Evolutionary conservation across 1,140 invertebrate genomes (phyloP).

Genomic region (Formica selysi): DNA sequence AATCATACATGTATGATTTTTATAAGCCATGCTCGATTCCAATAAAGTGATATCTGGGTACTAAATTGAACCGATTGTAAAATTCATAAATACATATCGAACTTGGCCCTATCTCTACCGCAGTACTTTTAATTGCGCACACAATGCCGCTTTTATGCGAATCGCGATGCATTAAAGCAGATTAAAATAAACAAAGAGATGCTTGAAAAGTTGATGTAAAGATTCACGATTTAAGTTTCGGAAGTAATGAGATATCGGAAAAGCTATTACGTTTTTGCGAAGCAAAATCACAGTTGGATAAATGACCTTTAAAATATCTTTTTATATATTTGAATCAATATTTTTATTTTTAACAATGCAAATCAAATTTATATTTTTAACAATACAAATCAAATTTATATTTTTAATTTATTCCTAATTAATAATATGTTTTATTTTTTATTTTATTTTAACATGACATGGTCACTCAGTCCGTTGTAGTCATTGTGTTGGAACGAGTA

Average conservation of each 20-base stretch:
- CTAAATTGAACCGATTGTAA: too few species aligned
- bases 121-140: conserved; percentile 50
- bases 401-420: background rate
- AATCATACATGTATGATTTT: too few species aligned
- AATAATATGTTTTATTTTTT: background rate
- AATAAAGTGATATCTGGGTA: too few species aligned
- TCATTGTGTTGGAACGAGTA: background rate
- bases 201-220: background rate
- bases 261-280: background rate
- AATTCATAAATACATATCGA: too few species aligned
- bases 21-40: too few species aligned
- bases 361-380: too few species aligned
- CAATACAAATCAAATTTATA: too few species aligned
- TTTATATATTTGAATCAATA: background rate
- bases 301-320: background rate
- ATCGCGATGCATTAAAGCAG: conserved; percentile 20
- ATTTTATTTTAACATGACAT: background rate
- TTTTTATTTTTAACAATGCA: too few species aligned
- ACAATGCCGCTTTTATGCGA: conserved; percentile 3
- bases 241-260: conserved; percentile 6
- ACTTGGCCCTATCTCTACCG: background rate
- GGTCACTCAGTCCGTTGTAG: background rate
- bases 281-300: background rate
- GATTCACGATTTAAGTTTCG: conserved; percentile 18
- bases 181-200: conserved; percentile 34